Percentiles rank a stretch among this genome's conserved stretches.
Conservation (phyloP, 2,888 invertebrate species). For the Miltochrista miniata region DNA sequence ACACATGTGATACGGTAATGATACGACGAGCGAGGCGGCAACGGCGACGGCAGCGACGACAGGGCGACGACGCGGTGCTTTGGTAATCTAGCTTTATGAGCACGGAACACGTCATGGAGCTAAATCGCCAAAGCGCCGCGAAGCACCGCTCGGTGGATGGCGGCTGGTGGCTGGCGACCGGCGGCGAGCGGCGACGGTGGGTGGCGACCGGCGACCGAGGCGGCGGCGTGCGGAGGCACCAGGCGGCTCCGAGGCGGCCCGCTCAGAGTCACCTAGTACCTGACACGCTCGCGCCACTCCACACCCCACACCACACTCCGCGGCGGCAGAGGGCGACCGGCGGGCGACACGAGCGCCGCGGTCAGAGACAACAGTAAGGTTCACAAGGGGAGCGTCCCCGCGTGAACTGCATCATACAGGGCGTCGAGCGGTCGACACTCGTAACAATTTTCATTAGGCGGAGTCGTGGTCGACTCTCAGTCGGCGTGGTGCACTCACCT, state of each 20-base stretch:
- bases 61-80: constrained; percentile 86
- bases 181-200: constrained; percentile 59
- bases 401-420: no score
- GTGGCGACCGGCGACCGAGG: constrained; percentile 13
- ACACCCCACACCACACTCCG: neutral
- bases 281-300: constrained; percentile 75
- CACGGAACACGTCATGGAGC: constrained; percentile 90
- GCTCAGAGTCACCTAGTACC: constrained; percentile 96
- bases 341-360: no score
- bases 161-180: constrained; percentile 5
- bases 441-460: no score
- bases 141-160: constrained; percentile 43
- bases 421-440: no score
- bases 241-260: constrained; percentile 80
- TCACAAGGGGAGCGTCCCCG: no score
- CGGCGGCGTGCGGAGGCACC: constrained; percentile 74
- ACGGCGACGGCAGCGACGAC: constrained; percentile 43
- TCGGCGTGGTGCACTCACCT: no score
- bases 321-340: no score
- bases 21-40: no score
- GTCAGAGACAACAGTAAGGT: no score
- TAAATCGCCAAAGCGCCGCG: constrained; percentile 94
- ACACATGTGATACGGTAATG: no score
- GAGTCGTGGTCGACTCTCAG: no score
- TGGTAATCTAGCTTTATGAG: constrained; percentile 98